Base-by-base conservation (phyloP, 2,888 invertebrate species). In the Parnassius smintheus region DNA sequence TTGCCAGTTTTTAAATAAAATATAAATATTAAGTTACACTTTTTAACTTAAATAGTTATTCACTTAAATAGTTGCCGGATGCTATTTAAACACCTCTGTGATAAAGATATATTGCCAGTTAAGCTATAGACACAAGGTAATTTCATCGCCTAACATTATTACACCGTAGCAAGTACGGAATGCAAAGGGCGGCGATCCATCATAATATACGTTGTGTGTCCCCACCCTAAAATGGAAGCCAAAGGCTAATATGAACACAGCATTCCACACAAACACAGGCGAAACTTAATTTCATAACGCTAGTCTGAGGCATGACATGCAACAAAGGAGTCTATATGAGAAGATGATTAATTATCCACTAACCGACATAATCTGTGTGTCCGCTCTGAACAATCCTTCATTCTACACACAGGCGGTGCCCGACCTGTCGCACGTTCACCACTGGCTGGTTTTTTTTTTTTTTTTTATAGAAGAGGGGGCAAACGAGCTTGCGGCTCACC, bases 271-370 rank as follows among this genome's bases (percentile, higher is more conserved):
- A 45, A 12, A 45, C 51, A 12, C 49, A 12, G 58, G 58, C 35
- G 12, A 54, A 59, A 63, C 55, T 63, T 59, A 55, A 59, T 58
- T 55, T 63, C 58, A 62, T 55, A 63, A 59, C 59, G 54, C 42
- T 50, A 9, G 48, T n/a, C 56, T 59, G 51, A 44, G 45, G 56
- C 42, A 12, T 18, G 61, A 52, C 18, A 25, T 46, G 48, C 42
- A 57, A 18, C 57, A 53, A 57, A 57, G 58, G 51, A 46, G 45
- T 53, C 25, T 58, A 45, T 56, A 50, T 51, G 51, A 61, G 56
- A 46, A 22, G 52, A 44, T 59, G 56, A 63, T 59, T 59, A 63
- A 63, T 63, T 63, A 59, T 63, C 12, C 44, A 57, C 62, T 56
- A 56, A 56, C 56, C 49, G 41, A 18, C 44, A 48, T 56, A 61